Evolutionary conservation across 2,888 invertebrate genomes (phyloP).

Genomic region (Agonopterix subpropinquella): DNA sequence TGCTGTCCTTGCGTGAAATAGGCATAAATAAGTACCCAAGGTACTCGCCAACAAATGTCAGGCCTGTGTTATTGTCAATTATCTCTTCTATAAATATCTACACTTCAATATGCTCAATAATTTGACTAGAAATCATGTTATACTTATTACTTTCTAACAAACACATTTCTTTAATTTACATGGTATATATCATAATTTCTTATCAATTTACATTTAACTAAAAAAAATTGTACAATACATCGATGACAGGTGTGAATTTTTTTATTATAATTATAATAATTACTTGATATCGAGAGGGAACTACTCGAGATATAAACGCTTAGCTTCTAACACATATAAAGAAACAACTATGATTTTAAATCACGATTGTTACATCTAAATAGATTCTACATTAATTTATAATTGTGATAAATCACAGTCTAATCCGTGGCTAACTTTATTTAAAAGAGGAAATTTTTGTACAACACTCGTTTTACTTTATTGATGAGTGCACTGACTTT

Average conservation of each 20-base stretch:
- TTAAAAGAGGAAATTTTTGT: too few species aligned
- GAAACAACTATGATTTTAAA: conserved; percentile 50
- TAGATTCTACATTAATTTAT: conserved; percentile 8
- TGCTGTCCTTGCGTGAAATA: too few species aligned
- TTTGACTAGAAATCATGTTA: conserved; percentile 76
- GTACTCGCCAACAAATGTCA: conserved; percentile 33
- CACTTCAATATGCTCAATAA: conserved; percentile 73
- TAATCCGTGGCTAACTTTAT: conserved; percentile 8
- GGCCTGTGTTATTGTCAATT: conserved; percentile 75
- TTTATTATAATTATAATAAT: conserved; percentile 16
- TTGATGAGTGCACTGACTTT: too few species aligned
- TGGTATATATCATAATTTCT: conserved; percentile 67
- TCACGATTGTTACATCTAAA: conserved; percentile 34
- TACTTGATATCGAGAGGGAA: conserved; percentile 36
- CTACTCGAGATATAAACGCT: conserved; percentile 33
- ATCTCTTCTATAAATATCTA: conserved; percentile 66
- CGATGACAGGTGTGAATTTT: conserved; percentile 42
- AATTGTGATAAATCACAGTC: conserved; percentile 24
- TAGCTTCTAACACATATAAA: conserved; percentile 32
- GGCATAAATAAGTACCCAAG: not conserved
- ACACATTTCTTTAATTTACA: conserved; percentile 57
- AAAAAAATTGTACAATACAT: conserved; percentile 70
- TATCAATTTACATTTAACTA: conserved; percentile 65
- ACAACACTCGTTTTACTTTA: too few species aligned
- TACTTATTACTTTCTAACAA: conserved; percentile 69